Conservation (phyloP, 2,113 vertebrate genomes). For the Ondatra zibethicus region DNA sequence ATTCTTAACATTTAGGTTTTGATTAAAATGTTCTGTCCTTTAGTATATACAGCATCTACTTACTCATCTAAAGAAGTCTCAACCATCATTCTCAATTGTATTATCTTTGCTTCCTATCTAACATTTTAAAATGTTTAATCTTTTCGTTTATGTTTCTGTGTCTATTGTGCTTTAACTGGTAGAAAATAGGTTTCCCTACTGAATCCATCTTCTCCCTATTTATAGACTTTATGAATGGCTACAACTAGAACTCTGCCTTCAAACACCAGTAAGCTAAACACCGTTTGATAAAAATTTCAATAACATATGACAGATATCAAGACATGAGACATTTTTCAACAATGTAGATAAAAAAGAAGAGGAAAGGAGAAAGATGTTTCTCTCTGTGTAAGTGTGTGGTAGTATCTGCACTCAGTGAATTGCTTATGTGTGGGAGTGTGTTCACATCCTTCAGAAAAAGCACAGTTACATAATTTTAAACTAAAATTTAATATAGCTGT, state of each 20-base stretch:
- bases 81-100: neutral
- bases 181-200: neutral
- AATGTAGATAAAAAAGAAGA: neutral
- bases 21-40: neutral
- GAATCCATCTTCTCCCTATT: neutral
- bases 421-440: neutral
- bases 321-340: neutral
- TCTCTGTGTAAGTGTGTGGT: neutral
- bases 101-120: neutral
- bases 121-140: neutral
- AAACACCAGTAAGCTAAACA: neutral
- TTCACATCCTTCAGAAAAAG: neutral
- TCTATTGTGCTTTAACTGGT: neutral
- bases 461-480: neutral
- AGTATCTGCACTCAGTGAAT: neutral
- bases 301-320: neutral
- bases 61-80: neutral
- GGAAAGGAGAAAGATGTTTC: neutral
- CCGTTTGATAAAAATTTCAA: neutral
- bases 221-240: neutral
- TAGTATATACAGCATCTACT: neutral
- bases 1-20: neutral
- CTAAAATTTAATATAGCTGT: neutral
- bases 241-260: neutral
- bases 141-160: neutral